phyloP scores from a whole-genome alignment of 2,113 vertebrate genomes.

The Protobothrops mucrosquamatus region DNA sequence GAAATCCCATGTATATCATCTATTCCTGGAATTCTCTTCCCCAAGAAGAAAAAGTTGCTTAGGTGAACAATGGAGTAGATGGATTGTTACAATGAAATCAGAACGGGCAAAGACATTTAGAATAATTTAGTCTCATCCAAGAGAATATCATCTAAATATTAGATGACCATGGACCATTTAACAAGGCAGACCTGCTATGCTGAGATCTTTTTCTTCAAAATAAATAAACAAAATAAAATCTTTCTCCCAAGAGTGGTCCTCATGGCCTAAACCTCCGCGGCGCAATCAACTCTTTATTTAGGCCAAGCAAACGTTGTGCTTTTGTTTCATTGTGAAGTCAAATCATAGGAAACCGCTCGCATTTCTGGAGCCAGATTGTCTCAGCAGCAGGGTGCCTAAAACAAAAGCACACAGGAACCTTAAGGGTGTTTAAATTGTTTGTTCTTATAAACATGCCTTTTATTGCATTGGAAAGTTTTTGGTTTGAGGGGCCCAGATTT shows the following conservation, averaged over 20 bases:
- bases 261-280: fast-evolving
- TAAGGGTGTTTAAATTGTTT: conserved; percentile 33
- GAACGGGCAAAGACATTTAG: neutral
- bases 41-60: neutral
- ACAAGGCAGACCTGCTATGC: neutral
- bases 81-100: neutral
- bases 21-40: conserved; percentile 30
- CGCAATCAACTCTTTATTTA: neutral
- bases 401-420: conserved; percentile 19
- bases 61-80: conserved; percentile 7
- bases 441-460: conserved; percentile 31
- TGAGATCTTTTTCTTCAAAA: neutral
- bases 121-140: neutral
- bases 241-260: neutral
- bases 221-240: neutral
- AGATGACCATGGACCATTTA: neutral
- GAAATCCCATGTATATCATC: conserved; percentile 1
- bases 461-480: conserved; percentile 9
- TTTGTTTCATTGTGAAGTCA: conserved; percentile 40
- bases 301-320: fast-evolving
- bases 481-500: neutral
- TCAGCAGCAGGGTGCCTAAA: conserved; percentile 29
- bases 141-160: neutral
- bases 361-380: conserved; percentile 54
- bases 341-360: conserved; percentile 45